Evolutionary conservation across 2,888 invertebrate genomes (phyloP).

Genomic region (Lumbricus terrestris): DNA sequence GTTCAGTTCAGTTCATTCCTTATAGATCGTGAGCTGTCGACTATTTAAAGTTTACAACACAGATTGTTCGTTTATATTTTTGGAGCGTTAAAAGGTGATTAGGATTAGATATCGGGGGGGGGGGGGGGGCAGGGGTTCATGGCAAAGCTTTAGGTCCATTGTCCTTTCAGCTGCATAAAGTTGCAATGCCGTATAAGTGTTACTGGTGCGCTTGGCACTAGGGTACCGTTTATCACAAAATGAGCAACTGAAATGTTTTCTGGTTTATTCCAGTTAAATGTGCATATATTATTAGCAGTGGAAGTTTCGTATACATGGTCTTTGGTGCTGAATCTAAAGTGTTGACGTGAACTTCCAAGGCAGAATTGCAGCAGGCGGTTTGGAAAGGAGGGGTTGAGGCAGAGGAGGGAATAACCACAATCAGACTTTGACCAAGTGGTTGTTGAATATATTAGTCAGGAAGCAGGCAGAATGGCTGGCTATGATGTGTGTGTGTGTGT

Average conservation of each 20-base stretch:
- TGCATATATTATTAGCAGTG: not conserved
- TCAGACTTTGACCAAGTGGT: not conserved
- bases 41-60: not conserved
- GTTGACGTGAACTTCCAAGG: not conserved
- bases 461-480: too few species aligned
- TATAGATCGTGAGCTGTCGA: not conserved
- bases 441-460: too few species aligned
- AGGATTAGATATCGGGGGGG: not conserved
- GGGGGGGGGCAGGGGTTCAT: too few species aligned
- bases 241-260: not conserved
- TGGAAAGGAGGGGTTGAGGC: not conserved
- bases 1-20: not conserved
- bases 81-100: not conserved
- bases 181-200: not conserved
- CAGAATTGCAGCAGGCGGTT: too few species aligned
- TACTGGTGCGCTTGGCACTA: not conserved
- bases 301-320: not conserved
- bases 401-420: not conserved
- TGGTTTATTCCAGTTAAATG: not conserved
- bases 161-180: not conserved
- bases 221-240: not conserved
- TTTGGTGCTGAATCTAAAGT: not conserved
- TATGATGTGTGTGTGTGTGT: too few species aligned
- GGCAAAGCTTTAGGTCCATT: too few species aligned
- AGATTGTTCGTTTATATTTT: not conserved